Conservation (phyloP, 2,888 invertebrate genomes). For the Synanthedon myopaeformis region DNA sequence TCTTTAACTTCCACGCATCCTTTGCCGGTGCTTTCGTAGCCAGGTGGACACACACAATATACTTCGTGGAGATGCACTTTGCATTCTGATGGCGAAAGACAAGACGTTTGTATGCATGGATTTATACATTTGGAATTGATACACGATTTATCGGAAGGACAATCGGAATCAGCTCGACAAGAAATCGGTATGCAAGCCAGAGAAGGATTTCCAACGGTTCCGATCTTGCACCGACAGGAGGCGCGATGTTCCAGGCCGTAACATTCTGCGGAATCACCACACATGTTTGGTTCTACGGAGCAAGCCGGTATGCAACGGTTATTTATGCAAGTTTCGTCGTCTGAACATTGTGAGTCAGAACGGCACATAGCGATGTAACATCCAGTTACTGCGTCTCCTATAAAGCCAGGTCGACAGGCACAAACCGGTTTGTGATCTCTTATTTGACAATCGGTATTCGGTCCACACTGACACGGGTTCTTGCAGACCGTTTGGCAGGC, state of each 20-base stretch:
- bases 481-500: conserved; percentile 85
- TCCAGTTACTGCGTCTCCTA: conserved; percentile 86
- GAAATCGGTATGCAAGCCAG: conserved; percentile 83
- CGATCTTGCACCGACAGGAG: conserved; percentile 85
- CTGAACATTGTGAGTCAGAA: conserved; percentile 81
- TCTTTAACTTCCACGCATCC: conserved; percentile 73
- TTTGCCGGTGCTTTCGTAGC: conserved; percentile 74
- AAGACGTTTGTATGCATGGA: conserved; percentile 79
- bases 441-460: conserved; percentile 86
- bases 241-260: conserved; percentile 84
- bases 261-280: conserved; percentile 84
- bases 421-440: conserved; percentile 89
- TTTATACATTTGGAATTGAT: conserved; percentile 83
- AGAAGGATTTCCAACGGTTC: conserved; percentile 84
- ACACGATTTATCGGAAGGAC: conserved; percentile 84
- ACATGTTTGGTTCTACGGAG: conserved; percentile 75
- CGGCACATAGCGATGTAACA: conserved; percentile 82
- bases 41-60: conserved; percentile 86
- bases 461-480: conserved; percentile 88
- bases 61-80: conserved; percentile 80
- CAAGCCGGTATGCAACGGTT: conserved; percentile 87
- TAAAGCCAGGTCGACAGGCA: conserved; percentile 84
- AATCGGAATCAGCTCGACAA: conserved; percentile 83
- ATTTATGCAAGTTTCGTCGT: conserved; percentile 86
- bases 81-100: conserved; percentile 80